Base-by-base conservation (phyloP, 2,113 vertebrate species). In the Trogon melanurus region DNA sequence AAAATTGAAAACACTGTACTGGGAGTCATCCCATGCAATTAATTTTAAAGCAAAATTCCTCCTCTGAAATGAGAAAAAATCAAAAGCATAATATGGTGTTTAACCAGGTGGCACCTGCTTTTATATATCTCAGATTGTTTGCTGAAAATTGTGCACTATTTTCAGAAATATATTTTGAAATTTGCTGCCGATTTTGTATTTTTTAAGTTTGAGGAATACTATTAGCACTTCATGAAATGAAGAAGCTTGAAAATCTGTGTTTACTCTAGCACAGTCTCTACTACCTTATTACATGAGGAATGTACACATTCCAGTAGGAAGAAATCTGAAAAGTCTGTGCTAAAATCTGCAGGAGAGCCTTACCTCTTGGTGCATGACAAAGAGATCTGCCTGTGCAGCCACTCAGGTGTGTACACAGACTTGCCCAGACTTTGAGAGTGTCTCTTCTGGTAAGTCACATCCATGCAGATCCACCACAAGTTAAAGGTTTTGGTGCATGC, bases 131-230 rank as follows among this genome's bases (percentile, higher is more conserved):
- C 30, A 69, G 61, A 60, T 48, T 3, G 1, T 51, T 86, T 91
- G 13, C n/a, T 91, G 56, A 62, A 54, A 79, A 51, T 50, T 75
- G 22, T 65, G 16, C 30, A 30, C 17, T 73, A 23, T 73, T 94
- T 94, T 89, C 38, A 75, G 61, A 79, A 30, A 60, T 10, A 18
- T 6, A 56, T 67, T 82, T 91, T 67, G 20, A 56, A 91, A 79
- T 79, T 85, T 25, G 22, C 51, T 54, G 51, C 34, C 20, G 61
- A 71, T 16, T 5, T 53, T 69, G 11, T 85, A 2, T 22, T 81
- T 81, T 32, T 2, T 78, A 85, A 79, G 4, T 72, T 41, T 69
- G 58, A 79, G 22, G n/a, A 88, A 32, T 71, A 20, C 62, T 86
- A 56, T 56, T 70, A 73, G 7, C 10, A 29, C 17, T 74, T 89